Base-by-base conservation (phyloP, 1,140 invertebrate species). In the Lineus longissimus region DNA sequence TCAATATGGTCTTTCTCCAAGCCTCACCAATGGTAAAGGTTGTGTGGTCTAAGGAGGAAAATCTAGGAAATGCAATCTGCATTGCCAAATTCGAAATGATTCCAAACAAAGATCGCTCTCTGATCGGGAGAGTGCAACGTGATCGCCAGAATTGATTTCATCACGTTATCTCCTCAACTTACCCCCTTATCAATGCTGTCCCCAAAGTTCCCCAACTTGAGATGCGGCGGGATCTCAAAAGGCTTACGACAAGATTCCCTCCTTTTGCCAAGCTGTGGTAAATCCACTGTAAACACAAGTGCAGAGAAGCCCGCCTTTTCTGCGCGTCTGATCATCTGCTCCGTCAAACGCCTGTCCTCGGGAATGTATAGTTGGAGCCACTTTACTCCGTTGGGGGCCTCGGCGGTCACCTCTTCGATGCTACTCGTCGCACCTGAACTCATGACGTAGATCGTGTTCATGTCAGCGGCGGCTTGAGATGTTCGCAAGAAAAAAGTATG, bases 271-370 rank as follows among this genome's bases (percentile, higher is more conserved):
- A 95, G 91, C 1, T 90, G 72, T 0, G 93, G 92, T 1, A 92
- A 89, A 80, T 97, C 95, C 0, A 97, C 90, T 0, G 95, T 97
- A 0, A 97, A 74, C 0, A 93, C 93, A 0, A 97, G 78, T 1
- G 93, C 94, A 80, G 89, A 89, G 73, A 89, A 97, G 23, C 91
- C 92, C n/a, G 88, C 86, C 61, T 83, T 86, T 79, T 96, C 93
- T 0, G 92, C 94, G 68, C 94, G 85, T 63, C 80, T 70, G 1
- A 97, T 87, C 56, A 97, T 81, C 68, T 87, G 82, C 67, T 83
- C 80, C 0, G 93, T 94, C 0, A 94, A 80, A 22, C 88, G 81
- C 54, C 92, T 86, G 73, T 94, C 89, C 66, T 86, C 89, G 74
- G 93, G 94, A 66, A 97, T 7, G 31, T 63, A 36, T 23, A 76